phyloP scores from a whole-genome alignment of 2,797 vertebrate species.

The Myripristis murdjan region DNA sequence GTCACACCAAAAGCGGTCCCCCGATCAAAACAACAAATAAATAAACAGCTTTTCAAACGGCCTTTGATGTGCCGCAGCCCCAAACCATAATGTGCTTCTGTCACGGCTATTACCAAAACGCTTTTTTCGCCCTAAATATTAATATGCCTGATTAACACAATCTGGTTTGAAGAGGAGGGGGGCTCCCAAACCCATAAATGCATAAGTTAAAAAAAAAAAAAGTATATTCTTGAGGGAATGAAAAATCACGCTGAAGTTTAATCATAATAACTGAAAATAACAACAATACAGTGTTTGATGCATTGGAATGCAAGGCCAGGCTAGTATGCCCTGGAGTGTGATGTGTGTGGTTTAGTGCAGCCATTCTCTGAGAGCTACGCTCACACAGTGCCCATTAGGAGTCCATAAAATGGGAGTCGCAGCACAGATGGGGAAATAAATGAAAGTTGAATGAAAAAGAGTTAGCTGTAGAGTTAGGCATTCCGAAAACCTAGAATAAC shows the following conservation, averaged over 20 bases:
- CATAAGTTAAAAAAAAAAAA: slow-evolving; percentile 35
- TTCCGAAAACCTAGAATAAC: too few relatives aligned
- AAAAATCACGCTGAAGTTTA: slow-evolving; percentile 52
- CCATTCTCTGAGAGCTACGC: slow-evolving; percentile 8
- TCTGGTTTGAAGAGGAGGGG: slow-evolving; percentile 16
- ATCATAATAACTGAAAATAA: slow-evolving; percentile 51
- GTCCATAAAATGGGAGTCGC: background rate
- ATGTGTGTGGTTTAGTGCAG: slow-evolving; percentile 35
- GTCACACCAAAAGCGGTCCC: slow-evolving; percentile 54
- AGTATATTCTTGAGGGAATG: slow-evolving; percentile 36
- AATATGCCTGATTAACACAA: slow-evolving; percentile 59
- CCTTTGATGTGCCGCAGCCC: slow-evolving; percentile 69
- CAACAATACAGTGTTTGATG: slow-evolving; percentile 59
- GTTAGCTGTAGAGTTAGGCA: too few relatives aligned
- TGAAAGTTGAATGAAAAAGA: background rate
- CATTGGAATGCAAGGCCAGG: slow-evolving; percentile 47
- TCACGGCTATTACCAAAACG: slow-evolving; percentile 53
- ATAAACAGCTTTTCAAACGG: slow-evolving; percentile 62
- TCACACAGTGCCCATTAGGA: slow-evolving; percentile 12
- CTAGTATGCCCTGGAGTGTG: slow-evolving; percentile 27
- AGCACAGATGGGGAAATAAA: slow-evolving; percentile 19
- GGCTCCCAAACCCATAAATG: slow-evolving; percentile 28
- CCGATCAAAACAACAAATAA: slow-evolving; percentile 64
- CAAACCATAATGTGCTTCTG: slow-evolving; percentile 44
- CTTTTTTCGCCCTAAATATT: slow-evolving; percentile 54